These are phyloP conservation scores for Dryomyza anilis DNA, from an alignment of 2,888 invertebrate species.

Conservation along the genomic window DNA sequence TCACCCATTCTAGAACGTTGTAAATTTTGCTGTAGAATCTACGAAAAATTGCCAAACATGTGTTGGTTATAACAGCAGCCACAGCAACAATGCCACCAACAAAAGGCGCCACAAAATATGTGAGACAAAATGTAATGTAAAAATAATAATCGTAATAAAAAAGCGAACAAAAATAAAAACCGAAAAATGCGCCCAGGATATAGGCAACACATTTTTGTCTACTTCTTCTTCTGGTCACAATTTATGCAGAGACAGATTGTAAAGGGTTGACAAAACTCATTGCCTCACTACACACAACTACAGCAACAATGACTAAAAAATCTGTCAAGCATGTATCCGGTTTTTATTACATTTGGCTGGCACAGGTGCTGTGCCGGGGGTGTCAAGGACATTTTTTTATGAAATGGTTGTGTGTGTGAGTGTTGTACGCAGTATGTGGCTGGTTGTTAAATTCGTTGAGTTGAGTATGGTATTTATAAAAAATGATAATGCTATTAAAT, in stretches of 20 bases:
- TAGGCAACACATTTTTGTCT: slow-evolving; percentile 21
- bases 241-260: slow-evolving; percentile 22
- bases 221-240: slow-evolving; percentile 21
- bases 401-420: not conserved
- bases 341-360: slow-evolving; percentile 21
- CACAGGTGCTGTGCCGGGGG: not conserved
- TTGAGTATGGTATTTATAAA: no score
- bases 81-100: no score
- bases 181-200: not conserved
- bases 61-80: no score
- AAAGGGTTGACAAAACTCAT: slow-evolving; percentile 21
- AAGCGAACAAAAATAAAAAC: no score
- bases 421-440: not conserved
- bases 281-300: not conserved
- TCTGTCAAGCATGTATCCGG: slow-evolving; percentile 25
- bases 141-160: no score
- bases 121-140: no score
- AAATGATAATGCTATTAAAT: no score
- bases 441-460: no score
- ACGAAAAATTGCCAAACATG: no score
- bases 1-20: no score
- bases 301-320: slow-evolving; percentile 15
- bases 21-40: no score
- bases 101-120: no score
- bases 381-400: not conserved